A percentile compares a stretch with the other conserved stretches of the same genome.
Conservation (phyloP, 1,140 invertebrate genomes). For the Hycleus cichorii region DNA sequence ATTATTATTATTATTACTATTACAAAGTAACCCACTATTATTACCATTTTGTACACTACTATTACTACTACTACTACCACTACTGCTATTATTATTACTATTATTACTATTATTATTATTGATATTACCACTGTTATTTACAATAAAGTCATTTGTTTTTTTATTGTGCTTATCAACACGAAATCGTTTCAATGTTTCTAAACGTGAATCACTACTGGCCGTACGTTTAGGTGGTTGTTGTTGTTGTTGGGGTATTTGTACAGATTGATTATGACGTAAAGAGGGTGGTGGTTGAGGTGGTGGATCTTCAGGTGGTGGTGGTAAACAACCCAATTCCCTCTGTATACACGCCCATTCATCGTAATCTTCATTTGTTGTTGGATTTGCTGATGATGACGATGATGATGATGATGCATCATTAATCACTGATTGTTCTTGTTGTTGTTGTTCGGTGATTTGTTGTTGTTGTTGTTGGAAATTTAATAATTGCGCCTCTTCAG, state of each 20-base stretch:
- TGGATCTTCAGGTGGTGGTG: slow-evolving; percentile 12
- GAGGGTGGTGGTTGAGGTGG: neutral
- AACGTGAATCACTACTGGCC: slow-evolving; percentile 31
- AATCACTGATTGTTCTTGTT: neutral
- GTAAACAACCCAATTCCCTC: slow-evolving; percentile 53
- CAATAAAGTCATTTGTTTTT: slow-evolving; percentile 17
- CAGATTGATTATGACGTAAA: neutral
- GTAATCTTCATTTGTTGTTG: slow-evolving; percentile 43
- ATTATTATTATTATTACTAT: neutral
- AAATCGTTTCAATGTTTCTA: slow-evolving; percentile 38
- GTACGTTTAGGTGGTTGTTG: slow-evolving; percentile 24
- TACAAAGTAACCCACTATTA: neutral
- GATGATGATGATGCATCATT: neutral
- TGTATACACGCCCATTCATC: slow-evolving; percentile 65
- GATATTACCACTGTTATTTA: slow-evolving; percentile 20
- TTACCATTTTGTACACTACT: slow-evolving; percentile 20
- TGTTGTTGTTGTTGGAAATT: slow-evolving; percentile 9
- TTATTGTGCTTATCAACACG: slow-evolving; percentile 39
- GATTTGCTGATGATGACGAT: neutral
- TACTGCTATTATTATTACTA: slow-evolving; percentile 12
- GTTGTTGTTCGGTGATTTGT: neutral
- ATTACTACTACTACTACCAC: slow-evolving; percentile 20
- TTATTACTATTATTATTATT: slow-evolving; percentile 22
- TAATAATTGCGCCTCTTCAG: slow-evolving; percentile 31
- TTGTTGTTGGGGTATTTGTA: neutral